These are phyloP conservation scores for Nomada fucata DNA, from an alignment of 2,888 invertebrate species.

Conservation along the genomic window DNA sequence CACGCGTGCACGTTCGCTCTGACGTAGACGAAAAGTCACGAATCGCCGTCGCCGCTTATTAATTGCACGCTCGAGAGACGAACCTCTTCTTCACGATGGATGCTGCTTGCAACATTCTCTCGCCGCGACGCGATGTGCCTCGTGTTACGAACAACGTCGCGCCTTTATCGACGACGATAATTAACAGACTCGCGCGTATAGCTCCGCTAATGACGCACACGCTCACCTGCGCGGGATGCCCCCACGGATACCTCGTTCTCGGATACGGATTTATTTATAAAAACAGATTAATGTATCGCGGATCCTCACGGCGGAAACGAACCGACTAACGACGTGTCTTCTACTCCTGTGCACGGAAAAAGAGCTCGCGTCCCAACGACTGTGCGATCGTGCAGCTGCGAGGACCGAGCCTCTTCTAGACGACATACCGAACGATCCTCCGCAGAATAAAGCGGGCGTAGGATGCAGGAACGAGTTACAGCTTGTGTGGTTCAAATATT, in stretches of 20 bases:
- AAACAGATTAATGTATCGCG: conserved; percentile 50
- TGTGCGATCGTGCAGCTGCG: conserved; percentile 51
- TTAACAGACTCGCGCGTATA: conserved; percentile 41
- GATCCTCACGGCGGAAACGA: conserved; percentile 51
- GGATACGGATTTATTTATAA: conserved; percentile 47
- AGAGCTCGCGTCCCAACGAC: conserved; percentile 50
- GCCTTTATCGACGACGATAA: conserved; percentile 38
- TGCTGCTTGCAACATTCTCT: conserved; percentile 20
- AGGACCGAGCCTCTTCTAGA: conserved; percentile 9
- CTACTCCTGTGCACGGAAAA: conserved; percentile 40
- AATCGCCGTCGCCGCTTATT: conserved; percentile 45
- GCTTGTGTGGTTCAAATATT: not conserved
- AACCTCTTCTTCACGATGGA: conserved; percentile 10
- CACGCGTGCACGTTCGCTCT: conserved; percentile 1
- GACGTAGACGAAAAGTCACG: conserved; percentile 52
- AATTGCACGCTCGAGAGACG: conserved; percentile 46
- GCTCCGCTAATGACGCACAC: conserved; percentile 54
- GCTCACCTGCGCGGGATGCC: conserved; percentile 26
- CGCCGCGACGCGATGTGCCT: not conserved
- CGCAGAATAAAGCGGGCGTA: not conserved
- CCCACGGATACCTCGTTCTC: conserved; percentile 27
- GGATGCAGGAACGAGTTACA: not conserved
- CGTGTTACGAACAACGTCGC: conserved; percentile 38
- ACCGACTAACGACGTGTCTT: conserved; percentile 53
- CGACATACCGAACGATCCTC: conserved; percentile 38